These are phyloP conservation scores for Dicyrtomina minuta DNA, from an alignment of 2,888 invertebrate genomes.

Conservation along the genomic window DNA sequence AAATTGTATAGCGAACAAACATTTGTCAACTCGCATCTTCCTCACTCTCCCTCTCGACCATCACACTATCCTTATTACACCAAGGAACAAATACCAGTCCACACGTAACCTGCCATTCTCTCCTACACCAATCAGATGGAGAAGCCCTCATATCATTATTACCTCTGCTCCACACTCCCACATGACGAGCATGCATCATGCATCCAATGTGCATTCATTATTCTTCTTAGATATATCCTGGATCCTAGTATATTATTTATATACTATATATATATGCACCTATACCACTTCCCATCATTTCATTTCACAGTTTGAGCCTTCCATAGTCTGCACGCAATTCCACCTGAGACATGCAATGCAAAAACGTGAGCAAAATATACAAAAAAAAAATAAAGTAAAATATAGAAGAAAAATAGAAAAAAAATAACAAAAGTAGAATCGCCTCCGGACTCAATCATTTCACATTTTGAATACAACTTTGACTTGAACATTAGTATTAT, in stretches of 20 bases:
- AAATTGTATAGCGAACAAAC: conserved; percentile 23
- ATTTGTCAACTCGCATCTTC: conserved; percentile 32
- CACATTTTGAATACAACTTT: too few species aligned
- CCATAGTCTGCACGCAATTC: background rate
- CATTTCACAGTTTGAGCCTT: background rate
- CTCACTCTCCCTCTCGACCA: conserved; percentile 27
- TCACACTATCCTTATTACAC: conserved; percentile 14
- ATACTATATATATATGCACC: too few species aligned
- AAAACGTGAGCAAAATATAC: background rate
- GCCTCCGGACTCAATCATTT: background rate
- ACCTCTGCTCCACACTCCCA: background rate
- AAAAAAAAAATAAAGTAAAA: background rate
- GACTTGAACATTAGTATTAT: too few species aligned
- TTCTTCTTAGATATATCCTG: too few species aligned
- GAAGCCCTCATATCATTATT: background rate
- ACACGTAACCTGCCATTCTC: conserved; percentile 5
- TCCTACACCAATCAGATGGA: background rate
- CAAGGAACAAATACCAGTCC: conserved; percentile 13
- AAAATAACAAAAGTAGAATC: background rate
- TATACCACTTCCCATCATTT: too few species aligned
- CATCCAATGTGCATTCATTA: too few species aligned
- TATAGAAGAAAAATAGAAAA: background rate
- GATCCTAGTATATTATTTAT: too few species aligned
- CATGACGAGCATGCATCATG: too few species aligned
- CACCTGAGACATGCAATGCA: background rate